A percentile compares a stretch with the other conserved stretches of the same genome.
Evolutionary conservation across 2,113 vertebrate genomes (phyloP).

Genomic region (Psammodynastes pulverulentus): DNA sequence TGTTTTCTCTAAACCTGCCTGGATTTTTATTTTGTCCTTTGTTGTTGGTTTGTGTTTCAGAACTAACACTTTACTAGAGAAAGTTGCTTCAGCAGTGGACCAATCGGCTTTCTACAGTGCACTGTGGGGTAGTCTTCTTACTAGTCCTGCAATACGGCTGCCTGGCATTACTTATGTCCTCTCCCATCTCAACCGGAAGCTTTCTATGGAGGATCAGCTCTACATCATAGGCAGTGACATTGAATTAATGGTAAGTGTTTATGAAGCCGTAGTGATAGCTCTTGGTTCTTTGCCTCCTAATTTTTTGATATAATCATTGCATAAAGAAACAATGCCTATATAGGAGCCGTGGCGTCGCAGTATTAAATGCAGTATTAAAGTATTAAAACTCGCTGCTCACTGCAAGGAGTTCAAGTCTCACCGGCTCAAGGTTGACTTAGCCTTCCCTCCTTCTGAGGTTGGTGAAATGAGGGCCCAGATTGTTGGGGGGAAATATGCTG

Average conservation of each 20-base stretch:
- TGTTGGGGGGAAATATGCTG: too few relatives aligned
- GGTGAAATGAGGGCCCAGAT: too few relatives aligned
- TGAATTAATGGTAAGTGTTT: constrained; percentile 87
- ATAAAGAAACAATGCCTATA: not conserved
- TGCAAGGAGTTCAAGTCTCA: too few relatives aligned
- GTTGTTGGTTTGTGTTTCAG: constrained; percentile 62
- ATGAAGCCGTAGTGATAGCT: not conserved
- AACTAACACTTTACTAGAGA: constrained; percentile 92
- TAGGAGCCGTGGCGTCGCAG: too few relatives aligned
- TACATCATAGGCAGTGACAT: constrained; percentile 98
- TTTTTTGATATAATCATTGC: constrained; percentile 1
- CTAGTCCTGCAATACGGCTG: constrained; percentile 91
- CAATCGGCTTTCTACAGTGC: constrained; percentile 95
- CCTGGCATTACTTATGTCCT: constrained; percentile 95
- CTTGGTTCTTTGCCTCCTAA: rapidly evolving
- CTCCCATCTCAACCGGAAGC: constrained; percentile 93
- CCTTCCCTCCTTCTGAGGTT: too few relatives aligned
- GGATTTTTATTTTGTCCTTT: not conserved
- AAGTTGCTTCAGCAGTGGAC: constrained; percentile 92
- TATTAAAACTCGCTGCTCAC: too few relatives aligned
- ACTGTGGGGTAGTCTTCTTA: constrained; percentile 97
- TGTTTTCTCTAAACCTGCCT: not conserved
- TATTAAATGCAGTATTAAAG: too few relatives aligned
- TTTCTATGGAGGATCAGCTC: constrained; percentile 98
- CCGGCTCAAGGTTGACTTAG: too few relatives aligned